Evolutionary conservation across 2,888 invertebrate genomes (phyloP).

Genomic region (Lasius fuliginosus): DNA sequence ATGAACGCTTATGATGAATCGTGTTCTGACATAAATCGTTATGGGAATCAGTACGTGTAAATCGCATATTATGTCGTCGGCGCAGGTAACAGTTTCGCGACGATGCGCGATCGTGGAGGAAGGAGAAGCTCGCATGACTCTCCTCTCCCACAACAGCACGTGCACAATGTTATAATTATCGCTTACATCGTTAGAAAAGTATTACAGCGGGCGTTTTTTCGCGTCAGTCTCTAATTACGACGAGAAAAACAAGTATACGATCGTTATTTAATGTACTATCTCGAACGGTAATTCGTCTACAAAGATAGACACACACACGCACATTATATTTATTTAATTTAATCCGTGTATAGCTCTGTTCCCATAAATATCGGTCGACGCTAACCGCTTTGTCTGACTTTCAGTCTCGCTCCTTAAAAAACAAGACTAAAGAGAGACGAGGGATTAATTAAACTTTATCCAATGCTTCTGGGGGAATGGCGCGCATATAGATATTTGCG

Average conservation of each 20-base stretch:
- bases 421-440: not conserved
- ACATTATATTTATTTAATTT: not conserved
- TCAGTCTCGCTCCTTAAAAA: not conserved
- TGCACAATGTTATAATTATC: conserved; percentile 68
- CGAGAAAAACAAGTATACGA: not conserved
- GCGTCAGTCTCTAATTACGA: conserved; percentile 9
- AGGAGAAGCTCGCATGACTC: conserved; percentile 38
- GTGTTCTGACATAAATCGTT: conserved; percentile 41
- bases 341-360: not conserved
- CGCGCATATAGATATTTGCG: not conserved
- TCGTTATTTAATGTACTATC: not conserved
- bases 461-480: not conserved
- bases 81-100: conserved; percentile 42
- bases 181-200: conserved; percentile 71
- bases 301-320: not conserved
- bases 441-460: not conserved
- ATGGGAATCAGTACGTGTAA: conserved; percentile 31
- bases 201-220: conserved; percentile 53
- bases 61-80: conserved; percentile 47
- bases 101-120: not conserved
- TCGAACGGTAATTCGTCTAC: not conserved
- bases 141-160: conserved; percentile 31
- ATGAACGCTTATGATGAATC: conserved; percentile 38
- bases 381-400: not conserved
- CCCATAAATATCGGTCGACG: not conserved